Evolutionary conservation across 2,113 vertebrate genomes (phyloP).

Genomic region (Lutjanus erythropterus): DNA sequence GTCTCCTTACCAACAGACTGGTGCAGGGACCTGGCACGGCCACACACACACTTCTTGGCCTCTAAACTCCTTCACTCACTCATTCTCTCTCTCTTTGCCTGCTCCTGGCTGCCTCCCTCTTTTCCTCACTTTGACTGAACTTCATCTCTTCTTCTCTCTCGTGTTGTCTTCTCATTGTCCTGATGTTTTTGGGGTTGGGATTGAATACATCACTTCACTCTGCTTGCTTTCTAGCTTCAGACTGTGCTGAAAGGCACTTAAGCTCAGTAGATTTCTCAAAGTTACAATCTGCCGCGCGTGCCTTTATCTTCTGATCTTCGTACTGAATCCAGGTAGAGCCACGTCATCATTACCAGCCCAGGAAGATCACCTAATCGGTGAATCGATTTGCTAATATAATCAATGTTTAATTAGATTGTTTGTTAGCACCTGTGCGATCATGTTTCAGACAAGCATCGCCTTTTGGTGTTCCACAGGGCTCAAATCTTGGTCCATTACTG

Average conservation of each 20-base stretch:
- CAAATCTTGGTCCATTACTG: too few relatives aligned
- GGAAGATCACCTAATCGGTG: neutral
- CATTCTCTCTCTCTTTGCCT: slow-evolving; percentile 28
- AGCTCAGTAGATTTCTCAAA: neutral
- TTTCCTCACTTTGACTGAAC: slow-evolving; percentile 32
- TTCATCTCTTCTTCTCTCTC: slow-evolving; percentile 22
- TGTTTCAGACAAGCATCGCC: too few relatives aligned
- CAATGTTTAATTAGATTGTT: too few relatives aligned
- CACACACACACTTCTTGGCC: slow-evolving; percentile 70
- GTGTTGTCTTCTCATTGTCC: slow-evolving; percentile 13
- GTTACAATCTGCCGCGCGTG: neutral
- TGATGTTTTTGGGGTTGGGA: neutral
- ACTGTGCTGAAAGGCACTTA: neutral
- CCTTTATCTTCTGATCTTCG: neutral
- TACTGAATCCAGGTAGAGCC: slow-evolving; percentile 14
- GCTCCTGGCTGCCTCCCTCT: slow-evolving; percentile 24
- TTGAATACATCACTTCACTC: slow-evolving; percentile 12
- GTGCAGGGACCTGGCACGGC: slow-evolving; percentile 71
- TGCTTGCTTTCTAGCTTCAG: slow-evolving; percentile 4
- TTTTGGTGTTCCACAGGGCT: too few relatives aligned
- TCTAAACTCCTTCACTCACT: slow-evolving; percentile 32
- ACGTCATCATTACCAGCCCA: neutral
- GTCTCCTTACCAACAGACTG: slow-evolving; percentile 84
- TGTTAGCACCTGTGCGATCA: too few relatives aligned
- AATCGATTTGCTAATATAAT: neutral